Percentiles rank a stretch among this genome's conserved stretches.
Evolutionary conservation across 2,797 vertebrate species (phyloP).

Genomic region (Siniperca undulata): DNA sequence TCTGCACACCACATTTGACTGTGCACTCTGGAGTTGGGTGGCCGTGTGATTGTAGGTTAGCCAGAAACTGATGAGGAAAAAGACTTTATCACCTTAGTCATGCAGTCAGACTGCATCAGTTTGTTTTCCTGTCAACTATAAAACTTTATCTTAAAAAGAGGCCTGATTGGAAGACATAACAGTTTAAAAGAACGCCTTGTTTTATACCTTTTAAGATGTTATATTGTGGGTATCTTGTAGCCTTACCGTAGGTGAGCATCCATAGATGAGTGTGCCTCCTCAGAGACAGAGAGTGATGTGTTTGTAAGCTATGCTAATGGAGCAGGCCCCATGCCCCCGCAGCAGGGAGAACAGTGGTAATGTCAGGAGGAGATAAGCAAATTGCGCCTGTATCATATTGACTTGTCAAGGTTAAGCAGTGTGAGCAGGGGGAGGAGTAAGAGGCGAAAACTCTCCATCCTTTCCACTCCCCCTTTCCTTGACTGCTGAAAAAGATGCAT

Average conservation of each 20-base stretch:
- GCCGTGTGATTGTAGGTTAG: constrained; percentile 29
- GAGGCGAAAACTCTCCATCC: constrained; percentile 62
- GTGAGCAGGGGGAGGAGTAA: constrained; percentile 70
- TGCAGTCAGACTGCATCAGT: not conserved
- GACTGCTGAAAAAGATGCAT: constrained; percentile 63
- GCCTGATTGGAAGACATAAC: not conserved
- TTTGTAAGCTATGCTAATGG: constrained; percentile 86
- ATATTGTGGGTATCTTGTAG: constrained; percentile 1
- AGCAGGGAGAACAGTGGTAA: constrained; percentile 83
- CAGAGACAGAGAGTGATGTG: constrained; percentile 72
- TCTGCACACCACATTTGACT: constrained; percentile 56
- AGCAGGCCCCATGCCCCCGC: constrained; percentile 75
- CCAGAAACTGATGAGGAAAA: constrained; percentile 42
- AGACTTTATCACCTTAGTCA: constrained; percentile 34
- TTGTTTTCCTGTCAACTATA: constrained; percentile 24
- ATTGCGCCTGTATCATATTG: constrained; percentile 86
- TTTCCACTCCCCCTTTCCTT: constrained; percentile 55
- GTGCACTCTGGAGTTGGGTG: constrained; percentile 37
- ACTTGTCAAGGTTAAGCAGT: constrained; percentile 89
- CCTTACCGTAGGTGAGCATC: constrained; percentile 29
- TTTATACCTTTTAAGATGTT: constrained; percentile 24
- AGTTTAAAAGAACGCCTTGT: not conserved
- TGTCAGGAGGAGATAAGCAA: constrained; percentile 89
- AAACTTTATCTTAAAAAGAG: constrained; percentile 1
- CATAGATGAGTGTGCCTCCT: constrained; percentile 41